Percentiles rank a stretch among this genome's conserved stretches.
Conservation (phyloP, 2,797 vertebrate species). For the Columba guinea region DNA sequence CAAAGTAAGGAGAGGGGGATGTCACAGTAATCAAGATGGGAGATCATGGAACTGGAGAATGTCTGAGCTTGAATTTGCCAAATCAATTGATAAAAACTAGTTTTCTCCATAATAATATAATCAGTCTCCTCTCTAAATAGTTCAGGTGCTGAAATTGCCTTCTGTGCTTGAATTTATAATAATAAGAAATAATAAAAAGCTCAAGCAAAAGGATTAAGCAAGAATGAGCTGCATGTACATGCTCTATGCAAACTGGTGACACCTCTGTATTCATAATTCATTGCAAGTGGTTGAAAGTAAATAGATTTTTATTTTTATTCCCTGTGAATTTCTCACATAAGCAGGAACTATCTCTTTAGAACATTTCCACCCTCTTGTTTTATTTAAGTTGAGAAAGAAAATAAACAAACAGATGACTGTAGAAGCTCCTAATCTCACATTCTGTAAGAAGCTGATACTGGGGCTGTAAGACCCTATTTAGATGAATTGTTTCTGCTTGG, state of each 20-base stretch:
- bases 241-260: slow-evolving; percentile 57
- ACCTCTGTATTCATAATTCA: slow-evolving; percentile 66
- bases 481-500: not conserved
- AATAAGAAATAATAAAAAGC: slow-evolving; percentile 58
- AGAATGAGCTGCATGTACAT: slow-evolving; percentile 28
- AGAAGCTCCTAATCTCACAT: not conserved
- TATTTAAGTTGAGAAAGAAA: slow-evolving; percentile 29
- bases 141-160: slow-evolving; percentile 38
- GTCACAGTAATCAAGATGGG: slow-evolving; percentile 45
- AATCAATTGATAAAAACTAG: slow-evolving; percentile 40
- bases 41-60: not conserved
- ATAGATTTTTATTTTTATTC: slow-evolving; percentile 72
- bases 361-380: slow-evolving; percentile 23
- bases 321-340: slow-evolving; percentile 45
- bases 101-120: slow-evolving; percentile 35
- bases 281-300: slow-evolving; percentile 61
- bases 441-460: not conserved
- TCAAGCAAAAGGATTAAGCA: slow-evolving; percentile 60
- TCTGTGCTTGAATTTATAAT: slow-evolving; percentile 52
- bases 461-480: not conserved
- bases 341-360: slow-evolving; percentile 15
- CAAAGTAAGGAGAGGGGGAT: not conserved
- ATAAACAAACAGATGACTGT: slow-evolving; percentile 31
- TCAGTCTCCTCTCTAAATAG: slow-evolving; percentile 49
- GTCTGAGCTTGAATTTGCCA: slow-evolving; percentile 26